Base-by-base conservation (phyloP, 2,797 vertebrate genomes). In the Acanthopagrus latus region DNA sequence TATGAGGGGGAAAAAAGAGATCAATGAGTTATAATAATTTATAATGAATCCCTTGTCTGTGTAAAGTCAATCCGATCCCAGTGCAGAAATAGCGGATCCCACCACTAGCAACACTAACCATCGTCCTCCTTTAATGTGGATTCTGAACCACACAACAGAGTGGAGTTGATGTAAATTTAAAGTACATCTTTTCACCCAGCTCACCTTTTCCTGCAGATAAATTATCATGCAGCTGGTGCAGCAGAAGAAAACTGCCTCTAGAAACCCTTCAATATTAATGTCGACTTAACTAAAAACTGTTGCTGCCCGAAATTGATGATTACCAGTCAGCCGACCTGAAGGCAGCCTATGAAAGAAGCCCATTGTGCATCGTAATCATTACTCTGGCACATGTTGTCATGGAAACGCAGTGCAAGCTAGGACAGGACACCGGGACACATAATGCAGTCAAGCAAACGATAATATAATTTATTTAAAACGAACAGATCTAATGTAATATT, bases 391-490 rank as follows among this genome's bases (percentile, higher is more conserved):
- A 13, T 8, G 64, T 88, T 50, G 81, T 79, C 88, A 83, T 88
- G 85, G 91, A 50, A 87, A 91, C 70, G 0, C 18, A 14, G 84
- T 75, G 79, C 90, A 87, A 64, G 83, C 73, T 68, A 82, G 86
- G 86, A 85, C 83, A 87, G 62, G 64, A 74, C 78, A 21, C 65
- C 2, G 52, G 68, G 62, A 80, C 69, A 46, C 48, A 21, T 67
- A 82, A 82, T 86, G 78, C 70, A 72, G 85, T 76, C 50, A 70
- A 84, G 72, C 85, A 64, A 89, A 91, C 66, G 41, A 67, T 88
- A 56, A 89, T 83, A 47, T 78, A 60, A 89, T 93, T 87, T 66
- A 84, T 89, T 85, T 76, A 70, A 85, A 87, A 86, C 58, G 29
- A 83, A 68, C 66, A 55, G 47, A 81, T 80, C n/a, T 88, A 86